A percentile compares a stretch with the other conserved stretches of the same genome.
These are phyloP conservation scores for Sclerurus mexicanus DNA, from an alignment of 2,113 vertebrate genomes.

Conservation along the genomic window DNA sequence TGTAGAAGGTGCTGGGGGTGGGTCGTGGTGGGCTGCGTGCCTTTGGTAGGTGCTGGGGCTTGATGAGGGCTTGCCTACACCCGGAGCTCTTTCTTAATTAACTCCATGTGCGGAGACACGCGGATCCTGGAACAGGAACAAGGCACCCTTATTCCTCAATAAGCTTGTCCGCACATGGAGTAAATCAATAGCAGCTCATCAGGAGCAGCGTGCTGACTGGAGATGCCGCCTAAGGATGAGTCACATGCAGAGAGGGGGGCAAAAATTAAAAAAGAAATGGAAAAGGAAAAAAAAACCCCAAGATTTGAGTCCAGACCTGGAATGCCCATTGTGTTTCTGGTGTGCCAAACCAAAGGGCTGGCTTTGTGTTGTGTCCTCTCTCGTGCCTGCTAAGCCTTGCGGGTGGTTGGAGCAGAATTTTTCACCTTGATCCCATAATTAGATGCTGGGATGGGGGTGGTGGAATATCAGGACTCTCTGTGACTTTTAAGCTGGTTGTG, in stretches of 20 bases:
- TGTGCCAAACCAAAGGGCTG: background rate
- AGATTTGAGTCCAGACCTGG: background rate
- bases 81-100: background rate
- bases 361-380: background rate
- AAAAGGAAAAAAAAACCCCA: too few relatives aligned
- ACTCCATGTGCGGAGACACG: background rate
- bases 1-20: background rate
- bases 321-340: background rate
- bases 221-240: background rate
- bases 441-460: too few relatives aligned
- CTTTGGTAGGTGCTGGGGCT: background rate
- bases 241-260: background rate
- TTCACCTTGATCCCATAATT: background rate
- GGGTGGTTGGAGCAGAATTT: background rate
- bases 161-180: background rate
- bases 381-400: background rate
- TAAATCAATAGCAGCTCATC: constrained; percentile 43
- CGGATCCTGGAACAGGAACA: background rate
- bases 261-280: background rate
- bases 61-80: background rate
- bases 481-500: background rate
- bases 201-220: background rate
- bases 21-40: background rate
- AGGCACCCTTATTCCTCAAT: constrained; percentile 25
- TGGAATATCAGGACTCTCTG: background rate